phyloP scores from a whole-genome alignment of 37 sponge, comb jelly and placozoan species.

The Tethya wilhelma region DNA sequence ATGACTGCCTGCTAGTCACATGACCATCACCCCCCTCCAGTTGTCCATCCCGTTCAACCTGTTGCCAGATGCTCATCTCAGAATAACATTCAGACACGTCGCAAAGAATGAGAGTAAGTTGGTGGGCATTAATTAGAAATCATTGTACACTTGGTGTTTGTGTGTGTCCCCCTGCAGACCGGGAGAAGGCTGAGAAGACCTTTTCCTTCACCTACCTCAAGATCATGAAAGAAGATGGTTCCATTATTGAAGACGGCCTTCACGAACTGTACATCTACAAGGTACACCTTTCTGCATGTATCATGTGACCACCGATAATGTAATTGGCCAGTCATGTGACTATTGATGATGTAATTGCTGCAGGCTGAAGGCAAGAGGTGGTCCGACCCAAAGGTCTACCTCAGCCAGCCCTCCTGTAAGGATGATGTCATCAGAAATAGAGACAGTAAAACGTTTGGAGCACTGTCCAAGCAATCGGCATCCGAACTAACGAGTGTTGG shows the following conservation, averaged over 20 bases:
- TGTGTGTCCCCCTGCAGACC: slow-evolving; percentile 22
- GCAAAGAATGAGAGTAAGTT: slow-evolving; percentile 70
- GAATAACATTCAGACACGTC: slow-evolving; percentile 77
- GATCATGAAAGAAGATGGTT: slow-evolving; percentile 71
- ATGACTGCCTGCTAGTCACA: not conserved
- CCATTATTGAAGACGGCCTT: slow-evolving; percentile 71
- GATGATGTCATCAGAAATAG: slow-evolving; percentile 28
- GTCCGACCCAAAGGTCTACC: slow-evolving; percentile 43
- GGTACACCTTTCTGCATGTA: slow-evolving; percentile 8
- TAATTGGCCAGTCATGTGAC: not conserved
- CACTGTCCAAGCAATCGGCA: not conserved
- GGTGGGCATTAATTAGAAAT: not conserved
- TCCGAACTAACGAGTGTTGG: not conserved
- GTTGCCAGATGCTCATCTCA: slow-evolving; percentile 58
- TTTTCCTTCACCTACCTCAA: slow-evolving; percentile 81
- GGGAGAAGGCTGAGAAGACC: slow-evolving; percentile 73
- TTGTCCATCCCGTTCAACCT: slow-evolving; percentile 61
- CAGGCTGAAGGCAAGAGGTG: slow-evolving; percentile 56
- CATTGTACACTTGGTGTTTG: too few species aligned
- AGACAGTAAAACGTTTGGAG: not conserved
- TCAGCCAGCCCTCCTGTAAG: slow-evolving; percentile 11
- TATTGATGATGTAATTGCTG: not conserved
- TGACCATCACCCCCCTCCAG: slow-evolving; percentile 1
- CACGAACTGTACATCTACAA: slow-evolving; percentile 77
- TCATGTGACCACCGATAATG: not conserved